These are phyloP conservation scores for Salvelinus fontinalis DNA, from an alignment of 2,113 vertebrate genomes.

Conservation along the genomic window DNA sequence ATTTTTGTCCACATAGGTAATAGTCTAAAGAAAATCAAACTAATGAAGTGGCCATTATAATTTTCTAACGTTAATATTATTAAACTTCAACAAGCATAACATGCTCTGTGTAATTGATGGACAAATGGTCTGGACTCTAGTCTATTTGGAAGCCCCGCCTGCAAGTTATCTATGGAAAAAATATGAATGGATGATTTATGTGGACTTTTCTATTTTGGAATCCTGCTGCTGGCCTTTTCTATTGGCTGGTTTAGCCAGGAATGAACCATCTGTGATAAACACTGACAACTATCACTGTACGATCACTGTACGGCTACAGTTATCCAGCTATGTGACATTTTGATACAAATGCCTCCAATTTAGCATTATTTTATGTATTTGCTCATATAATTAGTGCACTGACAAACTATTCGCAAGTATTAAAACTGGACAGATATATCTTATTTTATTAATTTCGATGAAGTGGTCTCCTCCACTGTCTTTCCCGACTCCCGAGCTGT, in stretches of 20 bases:
- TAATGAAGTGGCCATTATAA: no score
- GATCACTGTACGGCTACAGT: not conserved
- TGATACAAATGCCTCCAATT: not conserved
- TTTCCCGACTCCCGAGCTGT: constrained; percentile 36
- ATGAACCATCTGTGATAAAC: constrained; percentile 52
- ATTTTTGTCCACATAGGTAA: no score
- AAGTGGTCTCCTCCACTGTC: constrained; percentile 54
- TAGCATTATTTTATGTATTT: not conserved
- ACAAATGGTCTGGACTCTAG: no score
- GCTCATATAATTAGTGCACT: not conserved
- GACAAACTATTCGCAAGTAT: not conserved
- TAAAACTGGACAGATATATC: not conserved
- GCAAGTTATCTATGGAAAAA: constrained; percentile 24
- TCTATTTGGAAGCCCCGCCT: not conserved
- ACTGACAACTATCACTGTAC: not conserved
- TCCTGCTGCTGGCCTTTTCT: constrained; percentile 7
- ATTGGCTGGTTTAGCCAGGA: constrained; percentile 53
- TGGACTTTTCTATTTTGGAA: constrained; percentile 65
- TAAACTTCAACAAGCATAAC: no score
- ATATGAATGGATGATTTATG: constrained; percentile 54
- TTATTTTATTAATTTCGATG: not conserved
- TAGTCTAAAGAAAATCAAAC: no score
- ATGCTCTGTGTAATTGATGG: no score
- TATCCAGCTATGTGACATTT: not conserved
- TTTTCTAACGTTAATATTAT: no score